Evolutionary conservation across 2,797 vertebrate genomes (phyloP).

Genomic region (Odontamblyopus rebecca): DNA sequence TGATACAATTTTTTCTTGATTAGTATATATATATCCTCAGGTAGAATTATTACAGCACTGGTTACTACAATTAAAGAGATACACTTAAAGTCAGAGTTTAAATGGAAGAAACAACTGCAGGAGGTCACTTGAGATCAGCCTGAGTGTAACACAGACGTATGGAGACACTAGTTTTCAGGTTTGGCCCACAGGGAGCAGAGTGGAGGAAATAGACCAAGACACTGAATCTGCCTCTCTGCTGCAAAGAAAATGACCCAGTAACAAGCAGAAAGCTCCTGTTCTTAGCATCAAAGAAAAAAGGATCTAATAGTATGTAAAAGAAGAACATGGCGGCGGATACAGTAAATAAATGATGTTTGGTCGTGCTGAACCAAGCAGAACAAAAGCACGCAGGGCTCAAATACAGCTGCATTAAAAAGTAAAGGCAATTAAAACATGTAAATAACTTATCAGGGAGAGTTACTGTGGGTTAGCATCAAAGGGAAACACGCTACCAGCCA

Average conservation of each 20-base stretch:
- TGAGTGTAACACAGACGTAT: conserved; percentile 28
- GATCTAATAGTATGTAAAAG: conserved; percentile 44
- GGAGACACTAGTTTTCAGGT: conserved; percentile 46
- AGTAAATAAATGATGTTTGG: conserved; percentile 66
- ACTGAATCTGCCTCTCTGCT: conserved; percentile 24
- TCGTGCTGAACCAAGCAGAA: conserved; percentile 50
- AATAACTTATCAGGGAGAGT: conserved; percentile 36
- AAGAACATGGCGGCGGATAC: conserved; percentile 36
- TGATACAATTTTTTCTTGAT: too few relatives aligned
- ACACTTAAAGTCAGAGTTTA: conserved; percentile 27
- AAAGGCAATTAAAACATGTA: conserved; percentile 57
- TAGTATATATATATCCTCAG: too few relatives aligned
- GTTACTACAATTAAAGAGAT: conserved; percentile 24
- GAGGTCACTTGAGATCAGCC: conserved; percentile 27
- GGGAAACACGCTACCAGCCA: background rate
- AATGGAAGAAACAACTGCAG: conserved; percentile 9
- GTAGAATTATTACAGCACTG: background rate
- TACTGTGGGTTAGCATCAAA: conserved; percentile 13
- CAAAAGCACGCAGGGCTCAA: conserved; percentile 30
- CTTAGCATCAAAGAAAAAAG: conserved; percentile 18
- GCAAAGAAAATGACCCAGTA: conserved; percentile 26
- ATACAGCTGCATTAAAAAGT: conserved; percentile 53
- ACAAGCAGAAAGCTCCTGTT: conserved; percentile 27
- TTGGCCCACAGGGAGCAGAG: conserved; percentile 41
- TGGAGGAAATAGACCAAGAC: conserved; percentile 38